Base-by-base conservation (phyloP, 2,888 invertebrate species). In the Apocheima hispidaria region DNA sequence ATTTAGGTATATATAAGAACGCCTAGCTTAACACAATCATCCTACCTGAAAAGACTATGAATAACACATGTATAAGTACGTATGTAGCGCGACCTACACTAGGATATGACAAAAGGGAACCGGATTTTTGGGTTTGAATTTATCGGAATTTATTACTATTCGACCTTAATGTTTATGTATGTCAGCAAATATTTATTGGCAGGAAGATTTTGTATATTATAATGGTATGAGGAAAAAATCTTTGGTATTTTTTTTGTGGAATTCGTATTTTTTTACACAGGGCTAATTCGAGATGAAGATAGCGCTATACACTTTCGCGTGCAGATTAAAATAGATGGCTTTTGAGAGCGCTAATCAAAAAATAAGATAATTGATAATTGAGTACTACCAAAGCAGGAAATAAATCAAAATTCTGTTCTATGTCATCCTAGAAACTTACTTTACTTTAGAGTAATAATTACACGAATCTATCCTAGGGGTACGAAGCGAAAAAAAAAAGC, bases 41-140 rank as follows among this genome's bases (percentile, higher is more conserved):
- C 40, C n/a, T 30, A 23, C 26, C 49, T 49, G 14, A 58, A 57
- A 59, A 38, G 65, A 69, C 65, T 58, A 73, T 73, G 73, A 72
- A 75, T 75, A 72, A 73, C 65, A 73, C 65, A 75, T 73, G 69
- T 70, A 70, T 64, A 63, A 67, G 40, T 66, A 68, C 63, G 54
- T 60, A 63, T 55, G 60, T 60, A 48, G 40, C 35, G 52, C 48
- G 46, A 59, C 63, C 63, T 55, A 63, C 58, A 43, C 60, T 53
- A 51, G 44, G 59, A 66, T 73, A 72, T 74, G 77, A 75, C 74
- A 76, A 77, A 79, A 70, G 72, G 69, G 60, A 63, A 46, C 62
- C 60, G 70, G 68, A 71, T 68, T 75, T 75, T 75, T 71, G 69
- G 71, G 73, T 74, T 74, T 74, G 74, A 75, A 76, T 76, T 74